phyloP scores from a whole-genome alignment of 2,113 vertebrate genomes.

The Catharus fuscescens region DNA sequence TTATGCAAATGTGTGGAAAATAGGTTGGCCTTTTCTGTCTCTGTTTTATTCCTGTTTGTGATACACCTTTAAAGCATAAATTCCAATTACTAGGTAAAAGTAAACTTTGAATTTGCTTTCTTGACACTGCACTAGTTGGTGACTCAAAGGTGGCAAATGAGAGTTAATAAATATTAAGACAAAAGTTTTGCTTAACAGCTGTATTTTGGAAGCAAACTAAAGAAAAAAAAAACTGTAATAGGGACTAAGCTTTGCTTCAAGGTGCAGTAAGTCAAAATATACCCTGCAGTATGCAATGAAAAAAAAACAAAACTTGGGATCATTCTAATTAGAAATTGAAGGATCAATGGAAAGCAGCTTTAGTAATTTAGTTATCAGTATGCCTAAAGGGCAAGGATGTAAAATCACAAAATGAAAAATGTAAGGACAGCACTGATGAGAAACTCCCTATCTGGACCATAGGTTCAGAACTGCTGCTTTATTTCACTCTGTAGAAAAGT shows the following conservation, averaged over 20 bases:
- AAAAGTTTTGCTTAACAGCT: not conserved
- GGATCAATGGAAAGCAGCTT: constrained; percentile 37
- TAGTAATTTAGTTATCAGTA: not conserved
- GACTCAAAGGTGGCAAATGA: not conserved
- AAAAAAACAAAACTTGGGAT: not conserved
- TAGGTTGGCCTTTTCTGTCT: not conserved
- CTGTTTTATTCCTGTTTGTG: not conserved
- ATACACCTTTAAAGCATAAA: not conserved
- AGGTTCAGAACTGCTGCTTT: not conserved
- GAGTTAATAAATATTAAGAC: not conserved
- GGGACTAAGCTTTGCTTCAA: constrained; percentile 15
- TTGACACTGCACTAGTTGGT: not conserved
- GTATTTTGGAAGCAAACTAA: not conserved
- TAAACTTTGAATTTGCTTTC: not conserved
- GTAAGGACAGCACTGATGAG: not conserved
- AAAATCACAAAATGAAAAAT: not conserved
- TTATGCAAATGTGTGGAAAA: not conserved
- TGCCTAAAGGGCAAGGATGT: not conserved
- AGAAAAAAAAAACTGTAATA: not conserved
- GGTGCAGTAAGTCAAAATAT: not conserved
- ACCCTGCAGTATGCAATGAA: not conserved
- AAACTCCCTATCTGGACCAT: not conserved
- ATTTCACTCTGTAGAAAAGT: not conserved
- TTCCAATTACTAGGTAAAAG: not conserved
- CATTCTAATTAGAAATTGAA: constrained; percentile 22